These are phyloP conservation scores for Chymomyza procnemis DNA, from an alignment of 2,888 invertebrate genomes.

Conservation along the genomic window DNA sequence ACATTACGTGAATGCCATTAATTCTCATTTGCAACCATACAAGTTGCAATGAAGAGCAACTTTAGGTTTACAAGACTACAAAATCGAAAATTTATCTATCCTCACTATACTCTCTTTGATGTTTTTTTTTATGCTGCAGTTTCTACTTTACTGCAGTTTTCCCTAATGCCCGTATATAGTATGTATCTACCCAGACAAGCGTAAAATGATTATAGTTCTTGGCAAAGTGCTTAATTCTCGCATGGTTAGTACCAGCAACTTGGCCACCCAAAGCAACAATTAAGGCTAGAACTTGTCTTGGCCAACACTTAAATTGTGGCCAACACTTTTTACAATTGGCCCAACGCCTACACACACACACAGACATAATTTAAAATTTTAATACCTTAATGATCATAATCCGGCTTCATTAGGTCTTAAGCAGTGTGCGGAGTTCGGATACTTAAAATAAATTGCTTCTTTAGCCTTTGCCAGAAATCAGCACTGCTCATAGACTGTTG, in stretches of 20 bases:
- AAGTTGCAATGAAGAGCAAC: not conserved
- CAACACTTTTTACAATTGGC: too few relatives aligned
- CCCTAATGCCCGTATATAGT: not conserved
- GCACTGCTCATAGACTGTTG: not conserved
- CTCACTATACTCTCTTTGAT: not conserved
- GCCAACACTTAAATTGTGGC: slow-evolving; percentile 16
- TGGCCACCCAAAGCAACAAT: not conserved
- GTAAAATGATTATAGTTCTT: not conserved
- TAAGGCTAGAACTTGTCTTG: not conserved
- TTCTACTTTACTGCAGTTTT: not conserved
- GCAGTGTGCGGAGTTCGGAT: not conserved
- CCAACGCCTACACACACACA: not conserved
- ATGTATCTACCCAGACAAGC: not conserved
- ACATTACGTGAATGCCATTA: not conserved
- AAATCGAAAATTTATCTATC: not conserved
- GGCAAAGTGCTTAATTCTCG: not conserved
- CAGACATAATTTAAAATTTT: not conserved
- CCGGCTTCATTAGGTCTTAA: not conserved
- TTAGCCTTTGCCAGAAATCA: not conserved
- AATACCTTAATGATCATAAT: not conserved
- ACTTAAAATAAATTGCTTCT: not conserved
- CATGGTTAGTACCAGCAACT: not conserved
- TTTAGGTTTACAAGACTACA: not conserved
- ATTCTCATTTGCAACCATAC: not conserved
- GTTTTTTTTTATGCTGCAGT: not conserved